These are phyloP conservation scores for Leucosticte australis DNA, from an alignment of 2,113 vertebrate species.

Conservation along the genomic window DNA sequence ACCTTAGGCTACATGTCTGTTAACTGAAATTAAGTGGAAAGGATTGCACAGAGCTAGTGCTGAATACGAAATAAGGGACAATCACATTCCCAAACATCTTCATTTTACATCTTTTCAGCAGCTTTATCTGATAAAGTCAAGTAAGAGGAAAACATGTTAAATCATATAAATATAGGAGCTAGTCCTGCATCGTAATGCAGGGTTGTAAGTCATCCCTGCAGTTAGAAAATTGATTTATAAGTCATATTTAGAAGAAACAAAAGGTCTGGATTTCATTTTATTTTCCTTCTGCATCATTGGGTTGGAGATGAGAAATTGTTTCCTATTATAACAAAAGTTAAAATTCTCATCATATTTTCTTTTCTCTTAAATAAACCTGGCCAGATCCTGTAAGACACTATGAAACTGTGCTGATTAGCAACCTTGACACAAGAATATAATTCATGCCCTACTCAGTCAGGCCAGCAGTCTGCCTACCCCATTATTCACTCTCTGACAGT, in stretches of 20 bases:
- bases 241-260: not conserved
- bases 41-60: not conserved
- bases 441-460: not conserved
- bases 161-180: not conserved
- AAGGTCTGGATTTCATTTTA: not conserved
- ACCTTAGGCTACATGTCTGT: not conserved
- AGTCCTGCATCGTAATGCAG: not conserved
- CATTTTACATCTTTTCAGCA: not conserved
- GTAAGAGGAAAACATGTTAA: not conserved
- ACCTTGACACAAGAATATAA: not conserved
- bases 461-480: not conserved
- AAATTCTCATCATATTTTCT: not conserved
- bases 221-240: not conserved
- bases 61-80: not conserved
- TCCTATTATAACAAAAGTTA: not conserved
- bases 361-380: not conserved
- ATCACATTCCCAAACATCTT: not conserved
- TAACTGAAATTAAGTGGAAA: not conserved
- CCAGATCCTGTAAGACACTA: not conserved
- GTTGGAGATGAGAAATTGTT: not conserved
- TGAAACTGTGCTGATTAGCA: not conserved
- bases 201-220: not conserved
- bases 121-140: not conserved
- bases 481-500: not conserved
- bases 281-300: not conserved